A percentile compares a stretch with the other conserved stretches of the same genome.
phyloP scores from a whole-genome alignment of 2,797 vertebrate genomes.

The Echiichthys vipera region DNA sequence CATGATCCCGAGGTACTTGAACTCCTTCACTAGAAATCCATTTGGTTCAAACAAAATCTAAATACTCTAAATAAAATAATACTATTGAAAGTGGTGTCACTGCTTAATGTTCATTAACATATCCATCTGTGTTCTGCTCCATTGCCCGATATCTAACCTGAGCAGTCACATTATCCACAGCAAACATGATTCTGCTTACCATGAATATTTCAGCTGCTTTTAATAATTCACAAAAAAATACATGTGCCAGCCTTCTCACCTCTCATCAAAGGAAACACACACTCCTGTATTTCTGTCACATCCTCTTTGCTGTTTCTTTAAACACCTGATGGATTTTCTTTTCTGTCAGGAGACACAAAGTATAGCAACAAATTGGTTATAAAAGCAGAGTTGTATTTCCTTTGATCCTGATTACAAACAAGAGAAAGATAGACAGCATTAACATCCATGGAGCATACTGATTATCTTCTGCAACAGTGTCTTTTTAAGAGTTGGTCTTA shows the following conservation, averaged over 20 bases:
- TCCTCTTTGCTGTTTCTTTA: conserved; percentile 32
- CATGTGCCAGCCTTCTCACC: conserved; percentile 49
- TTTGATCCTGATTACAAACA: conserved; percentile 28
- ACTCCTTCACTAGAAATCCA: too few species aligned
- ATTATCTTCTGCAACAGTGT: not conserved
- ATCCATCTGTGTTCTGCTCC: conserved; percentile 39
- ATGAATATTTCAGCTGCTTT: conserved; percentile 77
- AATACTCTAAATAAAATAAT: not conserved
- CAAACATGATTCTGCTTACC: conserved; percentile 55
- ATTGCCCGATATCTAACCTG: conserved; percentile 56
- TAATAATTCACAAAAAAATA: conserved; percentile 72
- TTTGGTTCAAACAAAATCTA: not conserved
- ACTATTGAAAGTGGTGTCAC: too few species aligned
- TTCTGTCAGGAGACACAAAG: conserved; percentile 4
- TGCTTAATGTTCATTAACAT: conserved; percentile 13
- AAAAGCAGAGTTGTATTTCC: conserved; percentile 8
- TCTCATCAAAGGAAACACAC: conserved; percentile 51
- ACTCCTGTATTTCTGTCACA: conserved; percentile 34
- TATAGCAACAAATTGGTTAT: conserved; percentile 26
- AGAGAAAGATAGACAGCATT: not conserved
- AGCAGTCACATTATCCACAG: conserved; percentile 54
- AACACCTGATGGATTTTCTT: conserved; percentile 18
- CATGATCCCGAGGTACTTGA: too few species aligned
- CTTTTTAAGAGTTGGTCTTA: not conserved
- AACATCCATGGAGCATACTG: conserved; percentile 12